Percentiles rank a stretch among this genome's conserved stretches.
phyloP scores from a whole-genome alignment of 2,888 invertebrate species.

The Mythimna pallens region DNA sequence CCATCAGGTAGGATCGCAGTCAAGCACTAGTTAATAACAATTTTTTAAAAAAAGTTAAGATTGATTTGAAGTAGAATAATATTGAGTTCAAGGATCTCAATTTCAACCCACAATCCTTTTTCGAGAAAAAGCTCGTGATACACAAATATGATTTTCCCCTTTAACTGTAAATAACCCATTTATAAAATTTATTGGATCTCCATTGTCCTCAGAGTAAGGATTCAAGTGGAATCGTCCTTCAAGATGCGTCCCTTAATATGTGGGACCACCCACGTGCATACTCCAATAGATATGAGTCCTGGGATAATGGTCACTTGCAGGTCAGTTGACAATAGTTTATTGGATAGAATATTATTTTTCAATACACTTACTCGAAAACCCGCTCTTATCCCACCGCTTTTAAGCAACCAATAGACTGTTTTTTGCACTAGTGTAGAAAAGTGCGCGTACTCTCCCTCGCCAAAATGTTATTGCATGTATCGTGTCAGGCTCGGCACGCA shows the following conservation, averaged over 20 bases:
- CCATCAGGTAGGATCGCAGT: too few relatives aligned
- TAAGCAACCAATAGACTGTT: too few relatives aligned
- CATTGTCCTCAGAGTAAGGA: conserved; percentile 92
- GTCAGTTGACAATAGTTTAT: conserved; percentile 72
- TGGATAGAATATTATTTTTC: background rate
- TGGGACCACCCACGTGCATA: conserved; percentile 95
- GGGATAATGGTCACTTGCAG: conserved; percentile 91
- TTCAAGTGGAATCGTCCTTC: conserved; percentile 92
- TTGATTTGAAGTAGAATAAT: background rate
- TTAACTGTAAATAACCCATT: background rate
- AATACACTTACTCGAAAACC: too few relatives aligned
- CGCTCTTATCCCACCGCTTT: too few relatives aligned
- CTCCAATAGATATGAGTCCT: conserved; percentile 96
- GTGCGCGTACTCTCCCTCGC: too few relatives aligned
- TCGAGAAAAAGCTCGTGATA: background rate
- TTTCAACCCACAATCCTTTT: background rate
- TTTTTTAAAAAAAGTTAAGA: background rate
- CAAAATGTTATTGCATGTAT: too few relatives aligned
- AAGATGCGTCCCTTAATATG: conserved; percentile 93
- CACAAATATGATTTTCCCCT: background rate
- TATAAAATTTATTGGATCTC: conserved; percentile 54
- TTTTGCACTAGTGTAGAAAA: too few relatives aligned
- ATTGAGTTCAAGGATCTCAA: background rate
- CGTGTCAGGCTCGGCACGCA: too few relatives aligned
- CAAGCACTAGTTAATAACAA: too few relatives aligned